Base-by-base conservation (phyloP, 2,888 invertebrate genomes). In the Netelia melanura region DNA sequence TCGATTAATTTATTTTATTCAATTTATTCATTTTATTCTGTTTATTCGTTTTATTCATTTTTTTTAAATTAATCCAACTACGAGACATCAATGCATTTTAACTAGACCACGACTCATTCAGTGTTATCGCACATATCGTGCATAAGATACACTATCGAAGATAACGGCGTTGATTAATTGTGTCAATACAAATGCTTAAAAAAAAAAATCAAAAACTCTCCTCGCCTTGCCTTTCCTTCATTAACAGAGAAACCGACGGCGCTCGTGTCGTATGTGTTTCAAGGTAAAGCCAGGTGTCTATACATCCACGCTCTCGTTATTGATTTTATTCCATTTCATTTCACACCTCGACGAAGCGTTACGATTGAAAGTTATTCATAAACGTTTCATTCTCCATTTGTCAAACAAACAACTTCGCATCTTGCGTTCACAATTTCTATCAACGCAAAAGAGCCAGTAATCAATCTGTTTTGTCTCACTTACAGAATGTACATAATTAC, bases 401-500 rank as follows among this genome's bases (percentile, higher is more conserved):
- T 38, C 38, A 38, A 38, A 52, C n/a, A 14, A 52, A 52, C 1
- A 52, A 52, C 38, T 38, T 38, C 6, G 6, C 6, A 5, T 38
- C 38, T 38, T 1, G 6, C 6, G 38, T 6, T 38, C 38, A 38
- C 38, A 1, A 1, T 6, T 38, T 38, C 38, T 38, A 38, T 38
- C 38, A 38, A 38, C 0, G 38, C 6, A 38, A 38, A 11, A 54
- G 6, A 10, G 14, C 17, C 23, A 23, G 9, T 10, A 62, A 38
- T 62, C 25, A 44, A 54, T 72, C 65, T 56, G 61, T 62, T 17
- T 70, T 54, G 52, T 79, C 44, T 25, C 30, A 95, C 97, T 96
- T 94, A 97, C 95, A 99, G 94, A 91, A 99, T 99, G 94, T 99
- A 99, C 98, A 99, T 99, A 86, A 99, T 99, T 43, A 99, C 99